phyloP scores from a whole-genome alignment of 2,113 vertebrate genomes.

The Coptodon bakossiorum region DNA sequence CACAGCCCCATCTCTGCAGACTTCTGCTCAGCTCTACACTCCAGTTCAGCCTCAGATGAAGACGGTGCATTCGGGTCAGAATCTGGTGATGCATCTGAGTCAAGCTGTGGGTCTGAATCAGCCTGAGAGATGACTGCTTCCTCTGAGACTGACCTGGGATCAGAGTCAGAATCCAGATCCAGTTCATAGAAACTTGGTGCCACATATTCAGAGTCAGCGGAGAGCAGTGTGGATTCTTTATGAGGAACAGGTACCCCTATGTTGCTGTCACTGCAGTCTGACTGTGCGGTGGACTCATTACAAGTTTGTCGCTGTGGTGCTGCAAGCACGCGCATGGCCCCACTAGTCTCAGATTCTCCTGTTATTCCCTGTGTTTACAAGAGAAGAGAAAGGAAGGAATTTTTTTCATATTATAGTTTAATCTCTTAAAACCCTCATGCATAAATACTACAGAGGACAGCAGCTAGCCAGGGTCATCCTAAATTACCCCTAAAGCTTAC shows the following conservation, averaged over 20 bases:
- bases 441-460: not conserved
- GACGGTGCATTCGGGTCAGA: constrained; percentile 38
- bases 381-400: not conserved
- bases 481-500: not conserved
- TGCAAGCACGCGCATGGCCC: constrained; percentile 1
- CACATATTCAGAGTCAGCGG: constrained; percentile 17
- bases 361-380: constrained; percentile 27
- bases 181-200: constrained; percentile 13
- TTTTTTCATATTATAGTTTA: not conserved
- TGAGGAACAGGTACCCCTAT: not conserved
- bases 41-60: constrained; percentile 49
- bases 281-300: not conserved
- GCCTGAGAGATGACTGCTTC: constrained; percentile 1
- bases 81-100: constrained; percentile 41
- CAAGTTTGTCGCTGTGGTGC: not conserved
- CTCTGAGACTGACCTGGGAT: constrained; percentile 52
- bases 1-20: not conserved
- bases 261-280: not conserved
- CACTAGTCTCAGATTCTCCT: constrained; percentile 4
- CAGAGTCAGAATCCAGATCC: constrained; percentile 57
- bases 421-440: not conserved
- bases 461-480: not conserved
- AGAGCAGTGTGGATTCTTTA: not conserved
- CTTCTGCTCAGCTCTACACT: not conserved
- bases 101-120: constrained; percentile 11